These are phyloP conservation scores for Archaeoteleia sp. DNA, from an alignment of 2,888 invertebrate species.

Conservation along the genomic window DNA sequence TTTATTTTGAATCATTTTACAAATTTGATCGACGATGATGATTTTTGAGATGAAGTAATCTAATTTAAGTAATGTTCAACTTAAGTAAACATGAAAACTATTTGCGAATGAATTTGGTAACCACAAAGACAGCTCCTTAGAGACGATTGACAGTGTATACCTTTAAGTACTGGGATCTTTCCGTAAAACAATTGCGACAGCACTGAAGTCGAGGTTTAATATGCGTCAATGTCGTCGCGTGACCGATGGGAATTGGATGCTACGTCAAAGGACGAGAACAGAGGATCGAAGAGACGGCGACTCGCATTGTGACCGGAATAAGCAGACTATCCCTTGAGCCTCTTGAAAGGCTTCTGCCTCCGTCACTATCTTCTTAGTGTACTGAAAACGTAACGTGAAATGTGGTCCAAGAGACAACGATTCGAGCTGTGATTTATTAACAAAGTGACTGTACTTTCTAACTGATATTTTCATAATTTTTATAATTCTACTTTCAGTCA, in stretches of 20 bases:
- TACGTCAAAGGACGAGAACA: conserved; percentile 55
- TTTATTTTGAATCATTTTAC: too few relatives aligned
- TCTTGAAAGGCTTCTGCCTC: conserved; percentile 49
- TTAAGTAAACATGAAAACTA: too few relatives aligned
- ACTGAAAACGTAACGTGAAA: conserved; percentile 29
- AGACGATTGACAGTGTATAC: too few relatives aligned
- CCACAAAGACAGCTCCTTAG: too few relatives aligned
- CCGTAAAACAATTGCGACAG: conserved; percentile 36
- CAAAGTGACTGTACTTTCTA: conserved; percentile 1
- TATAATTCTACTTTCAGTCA: too few relatives aligned
- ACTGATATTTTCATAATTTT: not conserved
- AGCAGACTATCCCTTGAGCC: conserved; percentile 53
- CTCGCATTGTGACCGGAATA: conserved; percentile 53
- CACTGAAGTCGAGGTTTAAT: conserved; percentile 64
- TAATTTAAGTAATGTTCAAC: too few relatives aligned
- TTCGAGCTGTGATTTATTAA: conserved; percentile 27
- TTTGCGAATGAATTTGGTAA: too few relatives aligned
- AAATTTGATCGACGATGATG: too few relatives aligned
- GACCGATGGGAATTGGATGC: conserved; percentile 57
- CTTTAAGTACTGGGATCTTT: conserved; percentile 11
- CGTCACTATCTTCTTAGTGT: conserved; percentile 23
- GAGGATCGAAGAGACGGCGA: conserved; percentile 53
- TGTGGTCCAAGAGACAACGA: conserved; percentile 27
- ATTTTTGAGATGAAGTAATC: too few relatives aligned
- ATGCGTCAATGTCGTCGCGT: conserved; percentile 68